A percentile compares a stretch with the other conserved stretches of the same genome.
Evolutionary conservation across 2,113 vertebrate genomes (phyloP).

Genomic region (Tringa solitaria): DNA sequence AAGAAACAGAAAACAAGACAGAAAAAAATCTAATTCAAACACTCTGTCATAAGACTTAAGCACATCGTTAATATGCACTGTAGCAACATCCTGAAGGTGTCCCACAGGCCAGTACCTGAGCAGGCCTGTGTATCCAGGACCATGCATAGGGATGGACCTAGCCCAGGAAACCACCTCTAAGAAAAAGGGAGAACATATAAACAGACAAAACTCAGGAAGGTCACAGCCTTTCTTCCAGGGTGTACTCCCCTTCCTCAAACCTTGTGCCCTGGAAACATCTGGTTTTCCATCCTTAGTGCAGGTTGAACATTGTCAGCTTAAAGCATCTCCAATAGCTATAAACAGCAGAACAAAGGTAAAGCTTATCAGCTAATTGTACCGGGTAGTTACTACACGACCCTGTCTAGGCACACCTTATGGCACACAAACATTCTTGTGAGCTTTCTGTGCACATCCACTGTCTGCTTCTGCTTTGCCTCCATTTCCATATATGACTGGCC

Average conservation of each 20-base stretch:
- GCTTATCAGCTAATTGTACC: not conserved
- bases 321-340: not conserved
- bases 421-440: not conserved
- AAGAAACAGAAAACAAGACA: not conserved
- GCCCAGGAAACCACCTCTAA: not conserved
- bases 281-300: not conserved
- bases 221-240: not conserved
- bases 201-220: not conserved
- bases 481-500: not conserved
- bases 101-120: not conserved
- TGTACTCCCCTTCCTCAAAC: not conserved
- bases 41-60: not conserved
- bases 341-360: not conserved
- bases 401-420: not conserved
- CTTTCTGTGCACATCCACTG: not conserved
- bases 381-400: too few relatives aligned
- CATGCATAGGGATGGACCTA: not conserved
- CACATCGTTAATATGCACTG: accelerated
- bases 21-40: not conserved
- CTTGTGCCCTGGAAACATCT: not conserved
- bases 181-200: not conserved
- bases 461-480: not conserved
- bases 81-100: not conserved
- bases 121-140: not conserved
- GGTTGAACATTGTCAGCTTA: not conserved